Conservation (phyloP, 2,113 vertebrate genomes). For the Clarias macrocephalus region DNA sequence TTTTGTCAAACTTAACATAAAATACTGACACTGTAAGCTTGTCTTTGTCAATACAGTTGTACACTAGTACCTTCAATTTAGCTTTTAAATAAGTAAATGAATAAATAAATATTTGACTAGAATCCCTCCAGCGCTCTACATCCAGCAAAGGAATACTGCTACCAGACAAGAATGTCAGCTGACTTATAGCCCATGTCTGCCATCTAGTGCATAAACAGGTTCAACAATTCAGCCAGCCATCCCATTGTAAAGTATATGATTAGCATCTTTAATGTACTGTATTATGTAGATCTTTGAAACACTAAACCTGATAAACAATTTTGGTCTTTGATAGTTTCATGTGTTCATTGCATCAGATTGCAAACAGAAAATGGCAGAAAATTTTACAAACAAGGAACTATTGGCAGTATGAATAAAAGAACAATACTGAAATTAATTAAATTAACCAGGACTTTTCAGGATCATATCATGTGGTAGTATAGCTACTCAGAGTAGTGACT, state of each 20-base stretch:
- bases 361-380: not conserved
- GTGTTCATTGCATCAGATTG: not conserved
- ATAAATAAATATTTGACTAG: not conserved
- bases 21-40: not conserved
- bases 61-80: too few relatives aligned
- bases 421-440: too few relatives aligned
- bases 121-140: not conserved
- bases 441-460: not conserved
- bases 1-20: not conserved
- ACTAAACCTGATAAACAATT: not conserved
- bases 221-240: not conserved
- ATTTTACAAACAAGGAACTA: not conserved
- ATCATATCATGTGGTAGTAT: not conserved
- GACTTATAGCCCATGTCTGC: not conserved
- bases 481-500: too few relatives aligned
- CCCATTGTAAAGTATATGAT: not conserved
- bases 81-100: too few relatives aligned
- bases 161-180: not conserved
- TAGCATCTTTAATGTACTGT: too few relatives aligned
- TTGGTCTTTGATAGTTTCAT: not conserved
- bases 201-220: constrained; percentile 16
- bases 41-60: not conserved
- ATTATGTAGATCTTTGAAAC: not conserved
- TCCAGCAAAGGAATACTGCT: too few relatives aligned
- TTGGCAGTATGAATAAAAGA: not conserved